Percentiles rank a stretch among this genome's conserved stretches.
These are phyloP conservation scores for Dynastes tityus DNA, from an alignment of 2,888 invertebrate genomes.

Conservation along the genomic window DNA sequence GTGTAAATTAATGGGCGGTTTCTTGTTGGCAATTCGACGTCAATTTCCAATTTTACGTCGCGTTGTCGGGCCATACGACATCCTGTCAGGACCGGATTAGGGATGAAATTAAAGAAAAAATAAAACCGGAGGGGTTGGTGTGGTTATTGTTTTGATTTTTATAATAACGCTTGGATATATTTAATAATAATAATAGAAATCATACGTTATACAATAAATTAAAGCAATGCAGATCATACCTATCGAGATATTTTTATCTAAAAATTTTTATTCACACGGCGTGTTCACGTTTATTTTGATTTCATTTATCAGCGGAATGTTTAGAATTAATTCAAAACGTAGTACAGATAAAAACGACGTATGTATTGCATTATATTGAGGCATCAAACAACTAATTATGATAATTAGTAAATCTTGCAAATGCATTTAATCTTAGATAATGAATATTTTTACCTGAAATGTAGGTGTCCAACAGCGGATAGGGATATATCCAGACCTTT, in stretches of 20 bases:
- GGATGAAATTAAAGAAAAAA: too few relatives aligned
- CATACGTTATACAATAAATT: too few relatives aligned
- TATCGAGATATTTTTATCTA: too few relatives aligned
- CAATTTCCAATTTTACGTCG: background rate
- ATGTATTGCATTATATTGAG: background rate
- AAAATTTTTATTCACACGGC: too few relatives aligned
- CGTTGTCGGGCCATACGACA: background rate
- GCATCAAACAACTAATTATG: background rate
- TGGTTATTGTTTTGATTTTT: too few relatives aligned
- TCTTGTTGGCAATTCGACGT: background rate
- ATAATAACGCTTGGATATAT: too few relatives aligned
- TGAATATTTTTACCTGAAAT: slow-evolving; percentile 72
- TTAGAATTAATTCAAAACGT: background rate
- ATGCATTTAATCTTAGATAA: background rate
- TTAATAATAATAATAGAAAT: too few relatives aligned
- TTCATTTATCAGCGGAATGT: too few relatives aligned
- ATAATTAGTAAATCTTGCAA: background rate
- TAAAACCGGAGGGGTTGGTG: too few relatives aligned
- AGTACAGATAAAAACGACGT: background rate
- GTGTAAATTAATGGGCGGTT: slow-evolving; percentile 6
- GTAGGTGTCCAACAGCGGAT: slow-evolving; percentile 74
- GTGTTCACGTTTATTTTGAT: too few relatives aligned
- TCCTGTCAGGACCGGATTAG: too few relatives aligned
- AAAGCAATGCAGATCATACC: too few relatives aligned
- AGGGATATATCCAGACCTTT: slow-evolving; percentile 72